phyloP scores from a whole-genome alignment of 2,888 invertebrate genomes.

The Cataglyphis albicans region DNA sequence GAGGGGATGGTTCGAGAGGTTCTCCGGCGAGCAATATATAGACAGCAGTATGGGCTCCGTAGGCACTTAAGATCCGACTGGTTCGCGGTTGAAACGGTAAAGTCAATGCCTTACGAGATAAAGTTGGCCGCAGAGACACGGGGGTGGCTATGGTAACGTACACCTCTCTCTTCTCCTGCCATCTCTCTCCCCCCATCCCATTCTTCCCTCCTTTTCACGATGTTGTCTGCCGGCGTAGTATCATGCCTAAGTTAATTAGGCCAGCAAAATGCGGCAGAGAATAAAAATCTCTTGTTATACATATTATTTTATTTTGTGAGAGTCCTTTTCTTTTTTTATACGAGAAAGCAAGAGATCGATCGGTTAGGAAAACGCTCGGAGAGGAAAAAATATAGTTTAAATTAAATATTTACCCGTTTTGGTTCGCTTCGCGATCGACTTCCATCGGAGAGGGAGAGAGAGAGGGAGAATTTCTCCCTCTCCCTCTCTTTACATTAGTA shows the following conservation, averaged over 20 bases:
- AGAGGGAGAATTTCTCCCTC: neutral
- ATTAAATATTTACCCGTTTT: slow-evolving; percentile 43
- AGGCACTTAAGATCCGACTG: slow-evolving; percentile 74
- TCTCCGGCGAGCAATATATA: slow-evolving; percentile 69
- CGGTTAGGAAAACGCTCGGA: slow-evolving; percentile 10
- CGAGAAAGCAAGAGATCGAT: slow-evolving; percentile 39
- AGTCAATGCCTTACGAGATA: slow-evolving; percentile 72
- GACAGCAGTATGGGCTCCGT: slow-evolving; percentile 63
- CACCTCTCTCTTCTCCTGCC: neutral
- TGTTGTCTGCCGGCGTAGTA: neutral
- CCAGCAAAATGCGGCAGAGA: neutral
- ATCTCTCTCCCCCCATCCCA: neutral
- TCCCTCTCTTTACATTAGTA: slow-evolving; percentile 19
- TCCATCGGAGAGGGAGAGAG: neutral
- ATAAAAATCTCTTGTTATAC: slow-evolving; percentile 23
- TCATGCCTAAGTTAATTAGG: slow-evolving; percentile 32
- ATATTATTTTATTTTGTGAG: slow-evolving; percentile 2
- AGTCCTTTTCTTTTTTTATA: neutral
- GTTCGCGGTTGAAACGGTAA: slow-evolving; percentile 73
- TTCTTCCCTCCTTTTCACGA: neutral
- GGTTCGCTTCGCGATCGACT: slow-evolving; percentile 34
- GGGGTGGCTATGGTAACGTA: slow-evolving; percentile 25
- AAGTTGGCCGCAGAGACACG: slow-evolving; percentile 53
- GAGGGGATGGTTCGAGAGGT: slow-evolving; percentile 70
- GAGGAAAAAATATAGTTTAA: slow-evolving; percentile 28